phyloP scores from a whole-genome alignment of 2,113 vertebrate genomes.

The Trogon melanurus region DNA sequence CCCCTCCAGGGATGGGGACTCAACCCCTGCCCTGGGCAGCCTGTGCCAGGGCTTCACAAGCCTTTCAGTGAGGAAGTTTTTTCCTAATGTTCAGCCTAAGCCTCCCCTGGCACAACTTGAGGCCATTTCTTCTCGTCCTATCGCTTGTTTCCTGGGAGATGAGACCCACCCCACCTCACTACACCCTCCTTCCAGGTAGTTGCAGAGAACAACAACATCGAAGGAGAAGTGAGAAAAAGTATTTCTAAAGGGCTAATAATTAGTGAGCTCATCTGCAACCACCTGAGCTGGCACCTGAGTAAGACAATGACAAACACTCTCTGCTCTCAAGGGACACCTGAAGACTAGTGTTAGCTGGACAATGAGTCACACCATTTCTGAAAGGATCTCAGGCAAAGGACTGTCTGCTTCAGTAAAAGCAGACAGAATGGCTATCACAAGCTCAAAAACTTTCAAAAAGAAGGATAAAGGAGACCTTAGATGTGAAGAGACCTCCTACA shows the following conservation, averaged over 20 bases:
- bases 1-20: too few relatives aligned
- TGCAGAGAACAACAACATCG: not conserved
- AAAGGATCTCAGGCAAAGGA: not conserved
- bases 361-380: not conserved
- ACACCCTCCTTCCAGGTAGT: too few relatives aligned
- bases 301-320: not conserved
- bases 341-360: not conserved
- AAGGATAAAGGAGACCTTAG: not conserved
- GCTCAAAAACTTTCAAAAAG: not conserved
- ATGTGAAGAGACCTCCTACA: not conserved
- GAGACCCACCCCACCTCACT: too few relatives aligned
- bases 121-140: too few relatives aligned
- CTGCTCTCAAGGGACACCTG: not conserved
- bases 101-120: too few relatives aligned
- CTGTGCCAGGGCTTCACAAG: too few relatives aligned
- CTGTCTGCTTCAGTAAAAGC: not conserved
- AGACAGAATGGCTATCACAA: not conserved
- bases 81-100: too few relatives aligned
- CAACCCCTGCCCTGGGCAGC: too few relatives aligned
- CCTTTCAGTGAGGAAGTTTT: too few relatives aligned
- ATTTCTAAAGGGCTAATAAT: not conserved
- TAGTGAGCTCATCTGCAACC: not conserved
- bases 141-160: too few relatives aligned
- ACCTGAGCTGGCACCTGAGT: rapidly evolving
- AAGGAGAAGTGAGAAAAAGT: not conserved